phyloP scores from a whole-genome alignment of 2,888 invertebrate species.

The Congeria kusceri region DNA sequence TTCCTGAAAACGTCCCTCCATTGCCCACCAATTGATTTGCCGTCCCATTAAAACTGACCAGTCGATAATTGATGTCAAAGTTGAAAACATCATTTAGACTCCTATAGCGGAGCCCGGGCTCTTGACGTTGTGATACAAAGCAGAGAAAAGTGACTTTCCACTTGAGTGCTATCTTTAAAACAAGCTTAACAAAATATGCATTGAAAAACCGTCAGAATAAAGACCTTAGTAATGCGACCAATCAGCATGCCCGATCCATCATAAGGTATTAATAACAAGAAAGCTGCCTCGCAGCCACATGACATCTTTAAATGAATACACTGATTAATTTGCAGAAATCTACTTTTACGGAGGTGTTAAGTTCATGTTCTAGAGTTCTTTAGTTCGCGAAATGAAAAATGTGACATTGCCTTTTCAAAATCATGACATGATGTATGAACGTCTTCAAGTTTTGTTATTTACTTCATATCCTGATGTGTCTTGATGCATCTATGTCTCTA shows the following conservation, averaged over 20 bases:
- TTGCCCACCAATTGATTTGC: background rate
- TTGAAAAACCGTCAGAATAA: background rate
- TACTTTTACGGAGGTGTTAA: background rate
- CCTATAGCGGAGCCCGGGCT: background rate
- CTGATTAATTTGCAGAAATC: background rate
- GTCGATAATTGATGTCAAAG: slow-evolving; percentile 13
- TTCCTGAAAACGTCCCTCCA: background rate
- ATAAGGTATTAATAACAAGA: slow-evolving; percentile 1
- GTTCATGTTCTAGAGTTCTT: background rate
- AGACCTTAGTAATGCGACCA: slow-evolving; percentile 5
- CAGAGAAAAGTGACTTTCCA: slow-evolving; percentile 1
- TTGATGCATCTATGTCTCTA: no score
- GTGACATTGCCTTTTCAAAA: background rate
- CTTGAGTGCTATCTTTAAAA: background rate
- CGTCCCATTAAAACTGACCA: background rate
- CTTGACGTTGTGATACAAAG: background rate
- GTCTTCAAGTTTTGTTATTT: no score
- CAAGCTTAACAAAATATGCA: background rate
- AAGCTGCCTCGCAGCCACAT: background rate
- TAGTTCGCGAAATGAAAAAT: background rate
- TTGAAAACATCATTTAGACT: slow-evolving; percentile 10
- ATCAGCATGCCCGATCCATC: background rate
- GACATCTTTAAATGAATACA: slow-evolving; percentile 5
- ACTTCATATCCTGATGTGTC: no score
- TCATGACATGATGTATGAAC: background rate